phyloP scores from a whole-genome alignment of 2,113 vertebrate genomes.

The Channa argus region DNA sequence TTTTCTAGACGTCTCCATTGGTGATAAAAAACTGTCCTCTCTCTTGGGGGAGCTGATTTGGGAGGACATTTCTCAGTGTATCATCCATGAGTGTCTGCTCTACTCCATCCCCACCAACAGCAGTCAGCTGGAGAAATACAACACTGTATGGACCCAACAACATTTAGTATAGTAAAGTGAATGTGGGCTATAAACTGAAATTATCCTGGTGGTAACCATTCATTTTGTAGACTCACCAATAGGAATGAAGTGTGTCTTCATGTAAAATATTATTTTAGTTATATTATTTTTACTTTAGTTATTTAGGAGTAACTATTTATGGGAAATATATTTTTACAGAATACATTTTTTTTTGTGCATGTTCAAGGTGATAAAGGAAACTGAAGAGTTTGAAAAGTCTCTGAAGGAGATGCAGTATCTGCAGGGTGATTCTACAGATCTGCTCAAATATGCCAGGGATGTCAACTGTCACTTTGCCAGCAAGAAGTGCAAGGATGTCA shows the following conservation, averaged over 20 bases:
- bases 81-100: conserved; percentile 92
- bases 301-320: too few relatives aligned
- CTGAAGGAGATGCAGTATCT: conserved; percentile 90
- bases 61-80: conserved; percentile 91
- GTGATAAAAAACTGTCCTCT: conserved; percentile 80
- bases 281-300: not conserved
- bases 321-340: not conserved
- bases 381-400: conserved; percentile 91
- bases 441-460: conserved; percentile 92
- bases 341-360: not conserved
- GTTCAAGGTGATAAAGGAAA: conserved; percentile 91
- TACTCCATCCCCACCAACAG: conserved; percentile 93
- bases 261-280: too few relatives aligned
- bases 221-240: not conserved
- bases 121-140: conserved; percentile 91
- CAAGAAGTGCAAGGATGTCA: conserved; percentile 97
- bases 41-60: conserved; percentile 91
- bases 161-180: not conserved
- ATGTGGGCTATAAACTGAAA: not conserved
- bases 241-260: not conserved
- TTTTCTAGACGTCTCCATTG: conserved; percentile 84
- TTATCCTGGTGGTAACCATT: not conserved
- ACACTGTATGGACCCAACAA: conserved; percentile 81
- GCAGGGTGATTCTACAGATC: conserved; percentile 87
- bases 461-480: conserved; percentile 95